phyloP scores from a whole-genome alignment of 2,797 vertebrate genomes.

The Cichlasoma orientale region DNA sequence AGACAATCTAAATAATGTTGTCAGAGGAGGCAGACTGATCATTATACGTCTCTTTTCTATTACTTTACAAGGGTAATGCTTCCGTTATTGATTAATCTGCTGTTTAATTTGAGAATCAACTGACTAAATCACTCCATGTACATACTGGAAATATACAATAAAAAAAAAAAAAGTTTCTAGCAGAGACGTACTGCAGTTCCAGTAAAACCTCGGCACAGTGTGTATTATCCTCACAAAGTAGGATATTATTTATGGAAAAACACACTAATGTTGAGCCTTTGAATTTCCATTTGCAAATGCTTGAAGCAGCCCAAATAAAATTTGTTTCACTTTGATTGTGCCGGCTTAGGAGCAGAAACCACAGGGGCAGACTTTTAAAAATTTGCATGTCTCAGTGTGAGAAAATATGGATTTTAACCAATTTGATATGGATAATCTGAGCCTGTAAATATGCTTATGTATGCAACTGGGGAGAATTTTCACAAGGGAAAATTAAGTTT shows the following conservation, averaged over 20 bases:
- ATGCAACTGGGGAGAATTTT: not conserved
- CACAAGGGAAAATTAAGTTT: not conserved
- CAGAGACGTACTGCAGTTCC: not conserved
- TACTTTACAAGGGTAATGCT: not conserved
- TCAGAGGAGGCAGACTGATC: not conserved
- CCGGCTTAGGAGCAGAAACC: not conserved
- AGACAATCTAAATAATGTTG: conserved; percentile 11
- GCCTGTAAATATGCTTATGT: not conserved
- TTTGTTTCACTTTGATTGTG: not conserved
- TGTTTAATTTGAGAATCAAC: not conserved
- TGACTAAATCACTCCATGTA: not conserved
- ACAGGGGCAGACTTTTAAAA: not conserved
- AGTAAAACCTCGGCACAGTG: not conserved
- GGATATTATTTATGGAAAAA: not conserved
- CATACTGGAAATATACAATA: not conserved
- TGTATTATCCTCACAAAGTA: not conserved
- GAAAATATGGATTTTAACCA: not conserved
- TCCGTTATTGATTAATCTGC: not conserved
- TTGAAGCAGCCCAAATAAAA: not conserved
- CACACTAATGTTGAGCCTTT: not conserved
- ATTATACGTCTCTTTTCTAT: not conserved
- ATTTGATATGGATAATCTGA: not conserved
- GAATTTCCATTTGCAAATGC: conserved; percentile 8
- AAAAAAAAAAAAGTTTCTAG: not conserved
- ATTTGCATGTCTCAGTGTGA: not conserved